Evolutionary conservation across 1,140 invertebrate genomes (phyloP), one percentile per base, ranked within the genome.

Genomic region (Episyrphus balteatus): DNA sequence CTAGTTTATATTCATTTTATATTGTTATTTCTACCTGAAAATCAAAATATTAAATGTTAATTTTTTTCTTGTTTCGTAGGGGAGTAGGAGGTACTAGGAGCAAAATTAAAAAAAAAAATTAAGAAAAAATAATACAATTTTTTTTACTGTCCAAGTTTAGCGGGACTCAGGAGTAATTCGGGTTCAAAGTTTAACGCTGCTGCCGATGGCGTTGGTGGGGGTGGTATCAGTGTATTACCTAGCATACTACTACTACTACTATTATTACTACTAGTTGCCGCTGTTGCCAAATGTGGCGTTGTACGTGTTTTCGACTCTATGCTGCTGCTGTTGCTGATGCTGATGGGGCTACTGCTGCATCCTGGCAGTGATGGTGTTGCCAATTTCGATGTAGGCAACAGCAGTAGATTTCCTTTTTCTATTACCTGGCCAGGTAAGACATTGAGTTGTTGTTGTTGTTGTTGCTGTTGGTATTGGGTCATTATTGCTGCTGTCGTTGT

Each of bases 111-210:
- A 26, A 8, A 8, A 26, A 8, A 26, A 26, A 26, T 26, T 8
- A 26, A n/a, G n/a, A n/a, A 26, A 26, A 26, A 26, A 5, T 26
- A 26, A 26, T 5, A 26, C 21, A 26, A 3, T 26, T n/a, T n/a
- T n/a, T n/a, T 26, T 49, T 64, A 65, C 46, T 68, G 66, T 30
- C 66, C 65, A 42, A 68, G 58, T 48, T 68, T 68, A 19, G 66
- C 60, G 47, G 66, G 66, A 58, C 66, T 68, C 46, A 68, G 55
- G 51, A 68, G 56, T 46, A 68, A 44, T 47, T 68, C 66, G 34
- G 66, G 56, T 54, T 68, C 66, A 41, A 58, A 57, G 6, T n/a
- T 12, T 42, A 32, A 15, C 58, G 58, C 57, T 48, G 53, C 61
- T 18, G 52, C 30, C 17, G 55, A 41, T 37, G 43, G 36, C 26